Conservation (phyloP, 2,888 invertebrate genomes). For the Galeruca laticollis region DNA sequence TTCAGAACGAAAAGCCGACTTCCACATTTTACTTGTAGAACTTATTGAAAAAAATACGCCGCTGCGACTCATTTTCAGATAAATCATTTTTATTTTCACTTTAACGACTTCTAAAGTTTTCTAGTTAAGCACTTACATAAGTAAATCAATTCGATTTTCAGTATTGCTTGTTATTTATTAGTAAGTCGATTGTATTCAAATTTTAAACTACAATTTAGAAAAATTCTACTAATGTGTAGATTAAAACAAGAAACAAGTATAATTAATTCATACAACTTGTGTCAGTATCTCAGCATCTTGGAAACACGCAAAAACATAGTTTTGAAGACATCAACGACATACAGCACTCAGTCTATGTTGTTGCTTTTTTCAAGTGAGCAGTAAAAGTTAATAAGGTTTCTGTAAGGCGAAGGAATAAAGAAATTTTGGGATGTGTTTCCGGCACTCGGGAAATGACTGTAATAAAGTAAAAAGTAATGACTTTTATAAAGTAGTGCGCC, state of each 20-base stretch:
- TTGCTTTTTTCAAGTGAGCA: slow-evolving; percentile 16
- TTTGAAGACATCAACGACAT: neutral
- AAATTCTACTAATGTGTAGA: no score
- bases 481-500: slow-evolving; percentile 28
- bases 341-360: neutral
- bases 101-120: slow-evolving; percentile 17
- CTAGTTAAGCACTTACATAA: neutral
- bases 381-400: slow-evolving; percentile 36
- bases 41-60: slow-evolving; percentile 15
- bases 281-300: neutral
- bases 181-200: neutral
- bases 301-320: neutral
- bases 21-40: slow-evolving; percentile 30
- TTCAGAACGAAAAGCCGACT: slow-evolving; percentile 27
- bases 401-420: slow-evolving; percentile 28
- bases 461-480: slow-evolving; percentile 36
- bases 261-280: no score
- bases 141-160: slow-evolving; percentile 1
- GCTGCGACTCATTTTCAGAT: slow-evolving; percentile 12
- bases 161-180: neutral
- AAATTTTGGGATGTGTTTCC: slow-evolving; percentile 26
- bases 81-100: slow-evolving; percentile 32
- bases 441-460: slow-evolving; percentile 22
- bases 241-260: no score
- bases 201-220: no score